These are phyloP conservation scores for Amblyopsis hoosieri DNA, from an alignment of 2,797 vertebrate species.

Conservation along the genomic window DNA sequence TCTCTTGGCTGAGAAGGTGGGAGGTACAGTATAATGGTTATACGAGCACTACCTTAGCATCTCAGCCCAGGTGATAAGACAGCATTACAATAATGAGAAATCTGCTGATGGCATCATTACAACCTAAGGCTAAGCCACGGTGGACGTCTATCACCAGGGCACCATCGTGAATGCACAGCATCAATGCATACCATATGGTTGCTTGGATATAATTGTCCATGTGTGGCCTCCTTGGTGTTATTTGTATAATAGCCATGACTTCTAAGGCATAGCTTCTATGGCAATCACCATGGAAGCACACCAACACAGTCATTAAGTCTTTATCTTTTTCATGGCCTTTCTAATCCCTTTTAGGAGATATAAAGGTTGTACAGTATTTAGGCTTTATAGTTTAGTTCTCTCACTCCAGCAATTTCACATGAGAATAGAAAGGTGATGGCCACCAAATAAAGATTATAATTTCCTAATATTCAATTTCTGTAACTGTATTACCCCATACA, in stretches of 20 bases:
- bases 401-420: neutral
- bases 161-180: too few species aligned
- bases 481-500: neutral
- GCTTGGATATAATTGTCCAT: too few species aligned
- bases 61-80: constrained; percentile 36
- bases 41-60: constrained; percentile 11
- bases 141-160: too few species aligned
- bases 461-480: neutral
- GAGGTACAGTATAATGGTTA: constrained; percentile 55
- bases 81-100: constrained; percentile 28
- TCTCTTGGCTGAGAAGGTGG: constrained; percentile 45
- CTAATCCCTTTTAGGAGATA: neutral
- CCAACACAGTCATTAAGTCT: too few species aligned
- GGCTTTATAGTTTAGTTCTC: neutral
- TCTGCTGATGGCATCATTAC: constrained; percentile 30
- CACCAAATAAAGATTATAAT: neutral
- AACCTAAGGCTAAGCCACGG: too few species aligned
- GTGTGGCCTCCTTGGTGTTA: constrained; percentile 3
- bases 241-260: constrained; percentile 11
- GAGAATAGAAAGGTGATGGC: neutral
- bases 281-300: constrained; percentile 1
- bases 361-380: neutral
- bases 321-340: neutral
- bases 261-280: neutral
- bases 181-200: too few species aligned